Base-by-base conservation (phyloP, 2,888 invertebrate genomes). In the Nomada ruficornis region DNA sequence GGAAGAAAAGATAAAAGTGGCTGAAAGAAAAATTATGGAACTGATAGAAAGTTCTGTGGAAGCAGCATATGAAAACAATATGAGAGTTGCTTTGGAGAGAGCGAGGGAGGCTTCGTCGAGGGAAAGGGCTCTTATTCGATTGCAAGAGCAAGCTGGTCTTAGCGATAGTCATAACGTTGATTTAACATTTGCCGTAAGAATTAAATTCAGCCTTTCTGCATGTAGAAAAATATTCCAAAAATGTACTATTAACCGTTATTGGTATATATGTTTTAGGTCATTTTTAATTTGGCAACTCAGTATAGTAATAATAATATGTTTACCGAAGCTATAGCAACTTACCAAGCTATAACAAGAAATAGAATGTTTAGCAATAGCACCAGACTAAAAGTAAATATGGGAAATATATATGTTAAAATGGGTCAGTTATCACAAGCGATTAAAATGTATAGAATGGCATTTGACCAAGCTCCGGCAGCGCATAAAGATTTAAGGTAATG, bases 381-480 rank as follows among this genome's bases (percentile, higher is more conserved):
- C 90, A 96, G 98, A 82, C 94, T 99, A 11, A 98, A 98, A 95
- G 97, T 99, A 0, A 99, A 99, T 94, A 99, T 99, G 97, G 99
- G 99, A 1, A 99, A 99, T 93, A 98, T 99, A 90, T 98, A 98
- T 94, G 98, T 98, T 91, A 98, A 97, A 94, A 97, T 98, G 95
- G 98, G 98, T 86, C 96, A 98, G 91, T 98, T 97, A 92, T 96
- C 97, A 18, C 98, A 99, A 94, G 99, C 99, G 0, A 96, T 99
- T 77, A 99, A 99, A 95, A 96, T 98, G 95, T 99, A 99, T 93
- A 96, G 99, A 89, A 99, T 99, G 99, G 99, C 99, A 0, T 95
- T 99, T 85, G 99, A 99, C 94, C 99, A 99, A 94, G 97, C 97
- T 4, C 98, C 99, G 0, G 97, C 97, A 55, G 97, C 97, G 72